Evolutionary conservation across 1,140 invertebrate species (phyloP).

Genomic region (Sitophilus oryzae): DNA sequence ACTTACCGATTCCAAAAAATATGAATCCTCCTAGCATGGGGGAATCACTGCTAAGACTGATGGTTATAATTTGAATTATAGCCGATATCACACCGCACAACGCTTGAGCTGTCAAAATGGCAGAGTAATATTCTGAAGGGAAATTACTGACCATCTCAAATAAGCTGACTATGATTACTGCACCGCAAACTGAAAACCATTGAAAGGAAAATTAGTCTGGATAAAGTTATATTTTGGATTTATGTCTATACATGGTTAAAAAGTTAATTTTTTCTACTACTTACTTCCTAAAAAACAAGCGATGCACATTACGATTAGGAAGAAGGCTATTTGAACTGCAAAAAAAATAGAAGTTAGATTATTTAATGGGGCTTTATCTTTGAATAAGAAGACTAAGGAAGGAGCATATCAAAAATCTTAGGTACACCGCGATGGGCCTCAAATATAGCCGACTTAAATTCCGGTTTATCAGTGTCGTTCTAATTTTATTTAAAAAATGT

Average conservation of each 20-base stretch:
- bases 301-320: conserved; percentile 16
- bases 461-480: no score
- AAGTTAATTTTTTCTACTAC: no score
- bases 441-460: no score
- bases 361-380: no score
- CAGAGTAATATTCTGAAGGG: conserved; percentile 23
- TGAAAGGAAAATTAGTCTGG: no score
- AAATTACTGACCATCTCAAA: conserved; percentile 29
- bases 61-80: conserved; percentile 25
- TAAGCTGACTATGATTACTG: conserved; percentile 24
- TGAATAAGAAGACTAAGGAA: no score
- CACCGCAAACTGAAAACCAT: conserved; percentile 21
- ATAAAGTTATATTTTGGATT: no score
- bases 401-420: no score
- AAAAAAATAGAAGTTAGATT: background rate
- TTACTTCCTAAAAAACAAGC: conserved; percentile 24
- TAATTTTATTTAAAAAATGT: no score
- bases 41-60: conserved; percentile 11
- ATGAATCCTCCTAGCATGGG: conserved; percentile 6
- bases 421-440: no score
- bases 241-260: background rate
- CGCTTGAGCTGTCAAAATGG: conserved; percentile 24
- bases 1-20: conserved; percentile 21
- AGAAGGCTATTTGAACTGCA: conserved; percentile 26
- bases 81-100: conserved; percentile 29